Conservation (phyloP, 1,140 invertebrate genomes). For the Dermatophagoides farinae region DNA sequence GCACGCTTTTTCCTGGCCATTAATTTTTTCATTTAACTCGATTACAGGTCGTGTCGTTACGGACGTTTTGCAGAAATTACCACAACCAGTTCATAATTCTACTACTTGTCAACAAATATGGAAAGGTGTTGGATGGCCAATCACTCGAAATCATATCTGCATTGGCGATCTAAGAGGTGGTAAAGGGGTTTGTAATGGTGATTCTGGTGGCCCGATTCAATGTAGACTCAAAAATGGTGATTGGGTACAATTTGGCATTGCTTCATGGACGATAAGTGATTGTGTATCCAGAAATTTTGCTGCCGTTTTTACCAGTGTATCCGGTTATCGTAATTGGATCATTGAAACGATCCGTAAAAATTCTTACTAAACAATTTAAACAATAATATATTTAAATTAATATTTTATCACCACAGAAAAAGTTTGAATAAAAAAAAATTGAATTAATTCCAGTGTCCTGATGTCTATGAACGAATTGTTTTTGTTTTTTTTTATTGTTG, state of each 20-base stretch:
- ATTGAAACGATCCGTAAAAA: constrained; percentile 14
- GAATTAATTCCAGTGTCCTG: too few species aligned
- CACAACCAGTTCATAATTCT: neutral
- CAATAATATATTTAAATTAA: neutral
- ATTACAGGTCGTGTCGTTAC: neutral
- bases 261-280: constrained; percentile 49
- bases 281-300: constrained; percentile 4
- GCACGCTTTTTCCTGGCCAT: neutral
- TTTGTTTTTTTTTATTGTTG: too few species aligned
- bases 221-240: constrained; percentile 27
- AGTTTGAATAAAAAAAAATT: neutral
- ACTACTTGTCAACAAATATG: neutral
- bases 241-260: constrained; percentile 64
- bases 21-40: neutral
- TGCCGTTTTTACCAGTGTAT: constrained; percentile 9
- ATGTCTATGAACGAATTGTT: too few species aligned
- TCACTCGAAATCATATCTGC: constrained; percentile 4
- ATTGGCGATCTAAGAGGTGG: neutral
- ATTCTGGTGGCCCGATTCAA: constrained; percentile 49
- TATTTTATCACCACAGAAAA: neutral
- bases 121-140: constrained; percentile 4
- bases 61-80: neutral
- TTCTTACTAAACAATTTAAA: neutral
- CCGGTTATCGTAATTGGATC: constrained; percentile 12
- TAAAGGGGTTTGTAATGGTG: constrained; percentile 2